These are phyloP conservation scores for Siderastrea radians DNA, from an alignment of 92 coral and sea anemone genomes.

Conservation along the genomic window DNA sequence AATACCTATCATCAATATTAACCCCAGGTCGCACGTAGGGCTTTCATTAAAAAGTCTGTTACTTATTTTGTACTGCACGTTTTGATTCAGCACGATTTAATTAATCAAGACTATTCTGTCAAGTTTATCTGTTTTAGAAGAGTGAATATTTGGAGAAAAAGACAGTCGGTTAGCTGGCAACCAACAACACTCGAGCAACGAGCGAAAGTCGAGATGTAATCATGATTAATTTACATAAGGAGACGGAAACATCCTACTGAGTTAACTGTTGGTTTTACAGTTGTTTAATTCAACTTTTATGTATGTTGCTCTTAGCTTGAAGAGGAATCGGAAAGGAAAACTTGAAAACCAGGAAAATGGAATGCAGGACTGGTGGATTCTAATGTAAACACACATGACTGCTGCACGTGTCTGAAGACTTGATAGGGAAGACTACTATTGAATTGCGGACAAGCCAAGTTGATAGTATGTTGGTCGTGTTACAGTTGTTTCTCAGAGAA, in stretches of 20 bases:
- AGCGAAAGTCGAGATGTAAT: neutral
- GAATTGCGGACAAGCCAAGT: no score
- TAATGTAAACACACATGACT: no score
- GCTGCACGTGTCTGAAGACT: no score
- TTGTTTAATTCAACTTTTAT: neutral
- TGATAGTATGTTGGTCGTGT: no score
- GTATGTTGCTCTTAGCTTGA: neutral
- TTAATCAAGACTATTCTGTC: neutral
- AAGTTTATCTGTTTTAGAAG: neutral
- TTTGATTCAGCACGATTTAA: neutral
- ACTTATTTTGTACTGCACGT: neutral
- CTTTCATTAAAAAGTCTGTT: conserved; percentile 14
- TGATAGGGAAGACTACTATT: no score
- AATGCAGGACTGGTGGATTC: neutral
- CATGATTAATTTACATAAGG: neutral
- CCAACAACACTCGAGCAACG: neutral
- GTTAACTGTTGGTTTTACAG: conserved; percentile 13
- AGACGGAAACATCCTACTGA: neutral
- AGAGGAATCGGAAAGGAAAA: neutral
- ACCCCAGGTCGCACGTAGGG: neutral
- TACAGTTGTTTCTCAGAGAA: no score
- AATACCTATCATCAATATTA: neutral
- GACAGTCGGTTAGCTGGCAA: neutral
- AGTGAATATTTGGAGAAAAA: neutral
- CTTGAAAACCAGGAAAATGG: neutral